Evolutionary conservation across 2,888 invertebrate species (phyloP).

Genomic region (Penaeus monodon): DNA sequence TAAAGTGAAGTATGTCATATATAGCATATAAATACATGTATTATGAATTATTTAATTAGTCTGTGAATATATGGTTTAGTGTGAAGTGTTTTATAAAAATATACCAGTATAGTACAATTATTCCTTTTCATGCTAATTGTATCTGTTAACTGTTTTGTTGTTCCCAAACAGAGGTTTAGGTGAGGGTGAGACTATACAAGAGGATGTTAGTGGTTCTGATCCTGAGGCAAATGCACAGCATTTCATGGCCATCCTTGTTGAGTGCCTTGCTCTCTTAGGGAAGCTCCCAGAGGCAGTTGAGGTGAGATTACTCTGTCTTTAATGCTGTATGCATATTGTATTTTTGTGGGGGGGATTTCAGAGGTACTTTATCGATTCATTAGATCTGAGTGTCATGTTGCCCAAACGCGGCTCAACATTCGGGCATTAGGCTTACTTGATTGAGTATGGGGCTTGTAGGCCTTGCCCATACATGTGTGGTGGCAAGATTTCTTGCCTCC

Average conservation of each 20-base stretch:
- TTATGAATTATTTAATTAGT: too few species aligned
- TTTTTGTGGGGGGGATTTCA: neutral
- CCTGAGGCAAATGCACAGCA: slow-evolving; percentile 72
- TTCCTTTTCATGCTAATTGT: too few species aligned
- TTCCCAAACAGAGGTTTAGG: slow-evolving; percentile 16
- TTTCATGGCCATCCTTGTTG: slow-evolving; percentile 82
- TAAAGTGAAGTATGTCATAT: slow-evolving; percentile 47
- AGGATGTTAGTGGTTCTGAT: slow-evolving; percentile 53
- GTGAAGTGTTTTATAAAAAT: too few species aligned
- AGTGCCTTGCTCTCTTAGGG: slow-evolving; percentile 85
- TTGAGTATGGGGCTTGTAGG: too few species aligned
- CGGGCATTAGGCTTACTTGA: too few species aligned
- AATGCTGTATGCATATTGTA: neutral
- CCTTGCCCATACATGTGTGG: too few species aligned
- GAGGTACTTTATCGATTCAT: neutral
- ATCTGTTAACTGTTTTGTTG: neutral
- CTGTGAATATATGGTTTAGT: too few species aligned
- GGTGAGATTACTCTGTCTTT: slow-evolving; percentile 71
- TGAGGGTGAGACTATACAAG: slow-evolving; percentile 33
- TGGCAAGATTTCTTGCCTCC: too few species aligned
- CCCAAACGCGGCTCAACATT: too few species aligned
- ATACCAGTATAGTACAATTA: too few species aligned
- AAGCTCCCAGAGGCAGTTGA: slow-evolving; percentile 89
- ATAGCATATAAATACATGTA: too few species aligned
- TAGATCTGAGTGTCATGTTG: too few species aligned